Base-by-base conservation (phyloP, 2,888 invertebrate genomes). In the Adelognathus sp. region DNA sequence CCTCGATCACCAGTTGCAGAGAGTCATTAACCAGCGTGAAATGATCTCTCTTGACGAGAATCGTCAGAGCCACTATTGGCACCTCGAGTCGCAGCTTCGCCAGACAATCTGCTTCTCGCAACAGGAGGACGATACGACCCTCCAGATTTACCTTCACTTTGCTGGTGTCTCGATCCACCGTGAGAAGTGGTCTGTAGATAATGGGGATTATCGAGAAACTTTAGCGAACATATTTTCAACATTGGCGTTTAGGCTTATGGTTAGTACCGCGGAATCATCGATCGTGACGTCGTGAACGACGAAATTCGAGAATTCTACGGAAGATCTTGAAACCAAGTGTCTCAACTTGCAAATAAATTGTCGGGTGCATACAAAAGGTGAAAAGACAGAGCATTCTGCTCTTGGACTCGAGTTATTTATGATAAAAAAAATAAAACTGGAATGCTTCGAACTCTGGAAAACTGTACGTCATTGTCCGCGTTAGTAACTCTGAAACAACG, bases 51-150 rank as follows among this genome's bases (percentile, higher is more conserved):
- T 96, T 96, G 6, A 95, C 93, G 88, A 96, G 94, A 39, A 97
- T 92, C 0, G 97, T 96, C 76, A 96, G 93, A 24, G 97, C 97
- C 0, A 97, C 95, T 76, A 96, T 95, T 0, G 97, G 97, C 78
- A 97, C 92, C n/a, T 96, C 95, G 1, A 98, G 91, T 3, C 95
- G 94, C 93, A 97, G 94, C 90, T 97, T 97, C 1, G 95, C 94
- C 89, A 98, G 94, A 87, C 97, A 95, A 88, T 97, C 97, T 0
- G 97, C 95, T 90, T 98, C 98, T 29, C 97, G 93, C 66, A 97
- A 95, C 39, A 97, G 92, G 29, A 97, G 91, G 3, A 94, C 94
- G 18, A 97, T 94, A 0, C 96, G 95, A 31, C 94, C 94, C 89
- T 97, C 97, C 36, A 97, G 90, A 88, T 97, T 97, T 0, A 97